Evolutionary conservation across 2,888 invertebrate genomes (phyloP), one percentile per base, ranked within the genome.

Genomic region (Cheilosia vulpina): DNA sequence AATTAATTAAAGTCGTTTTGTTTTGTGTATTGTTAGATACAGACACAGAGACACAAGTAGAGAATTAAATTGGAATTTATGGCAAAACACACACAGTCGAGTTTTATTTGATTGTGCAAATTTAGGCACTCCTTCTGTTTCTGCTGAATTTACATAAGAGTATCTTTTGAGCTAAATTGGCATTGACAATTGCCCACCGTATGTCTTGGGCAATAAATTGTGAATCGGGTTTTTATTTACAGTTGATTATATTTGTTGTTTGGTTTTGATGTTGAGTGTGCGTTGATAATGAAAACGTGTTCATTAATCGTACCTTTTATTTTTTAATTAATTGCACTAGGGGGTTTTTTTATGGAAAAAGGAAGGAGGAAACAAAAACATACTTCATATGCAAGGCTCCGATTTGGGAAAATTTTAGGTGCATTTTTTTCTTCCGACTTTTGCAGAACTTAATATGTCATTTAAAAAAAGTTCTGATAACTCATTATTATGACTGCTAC

Each of bases 61-160:
- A 17, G 63, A 63, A 58, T 76, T 31, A 69, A 81, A 81, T 71
- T 81, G 58, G 58, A 60, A 71, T 82, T 69, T 81, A 60, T 53
- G 38, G 53, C 62, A 52, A 60, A 57, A 21, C 63, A 45, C 24
- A 72, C 55, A 50, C 6, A 43, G 63, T n/a, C 55, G 17, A 81
- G 52, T 50, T 63, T 58, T 63, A 27, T 60, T 62, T 80, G 38
- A 34, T 19, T 72, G 55, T 31, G 21, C 31, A 15, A 21, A 58
- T 31, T 38, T 75, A 15, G 24, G 6, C 5, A 24, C 24, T 17
- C 60, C 24, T 27, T 17, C 17, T 41, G 9, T 58, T 60, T 27
- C 45, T 73, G 31, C 60, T 24, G 15, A 38, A 55, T 43, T 65
- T 45, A 45, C 57, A 58, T 60, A 2, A 2, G 2, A 21, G 21